Base-by-base conservation (phyloP, 1,140 invertebrate genomes). In the Halesus radiatus region DNA sequence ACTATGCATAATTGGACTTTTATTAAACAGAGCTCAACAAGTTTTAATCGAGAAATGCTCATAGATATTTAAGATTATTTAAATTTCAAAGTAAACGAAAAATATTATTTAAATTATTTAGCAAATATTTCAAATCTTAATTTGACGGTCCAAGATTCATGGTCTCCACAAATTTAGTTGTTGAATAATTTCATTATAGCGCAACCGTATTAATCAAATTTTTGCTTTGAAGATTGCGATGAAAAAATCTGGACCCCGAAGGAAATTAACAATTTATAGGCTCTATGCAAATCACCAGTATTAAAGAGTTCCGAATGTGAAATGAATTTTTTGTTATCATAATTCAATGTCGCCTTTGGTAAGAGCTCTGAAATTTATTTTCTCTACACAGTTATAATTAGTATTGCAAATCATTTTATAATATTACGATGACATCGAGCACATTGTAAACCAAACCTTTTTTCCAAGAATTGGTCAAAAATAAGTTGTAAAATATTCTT, bases 141-240 rank as follows among this genome's bases (percentile, higher is more conserved):
- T 66, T 32, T 66, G 62, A 66, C 62, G 32, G 16, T 66, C 23
- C 18, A 10, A 66, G 26, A 66, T 29, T 26, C 22, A 66, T 60
- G 20, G 23, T 60, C 18, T 45, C 37, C 37, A 13, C 10, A 45
- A 45, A 45, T 45, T 45, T 45, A 66, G 26, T 29, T 45, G 37
- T 66, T 66, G 22, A 66, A 37, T 66, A 66, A 26, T 66, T 66
- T 66, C 32, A 66, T 66, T 66, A 66, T 32, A 29, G 29, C 62
- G 16, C 22, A 66, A 32, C 29, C 23, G 7, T 8, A 29, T 66
- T 26, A 15, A 66, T 66, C 62, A 66, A 26, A 16, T 16, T 66
- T 66, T 29, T 29, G 15, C 62, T 66, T 66, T 66, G 13, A 66
- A 66, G 62, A 26, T 66, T 66, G 62, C 62, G 62, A 16, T 37